These are phyloP conservation scores for Apogon talboti DNA, from an alignment of 2,797 vertebrate genomes.

Conservation along the genomic window DNA sequence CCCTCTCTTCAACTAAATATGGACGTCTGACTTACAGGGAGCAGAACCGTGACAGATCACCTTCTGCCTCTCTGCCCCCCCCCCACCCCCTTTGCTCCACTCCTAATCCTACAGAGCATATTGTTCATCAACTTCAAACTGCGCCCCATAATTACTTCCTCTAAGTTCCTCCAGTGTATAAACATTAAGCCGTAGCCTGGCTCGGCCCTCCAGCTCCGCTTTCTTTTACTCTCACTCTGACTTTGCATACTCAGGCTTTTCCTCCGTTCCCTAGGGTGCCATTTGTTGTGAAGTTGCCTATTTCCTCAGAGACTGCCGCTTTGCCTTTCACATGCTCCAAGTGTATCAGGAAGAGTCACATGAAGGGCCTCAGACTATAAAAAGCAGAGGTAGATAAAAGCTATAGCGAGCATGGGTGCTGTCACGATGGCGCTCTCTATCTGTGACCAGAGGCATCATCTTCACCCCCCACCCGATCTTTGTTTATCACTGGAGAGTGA, in stretches of 20 bases:
- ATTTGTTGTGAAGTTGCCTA: constrained; percentile 57
- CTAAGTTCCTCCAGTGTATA: constrained; percentile 54
- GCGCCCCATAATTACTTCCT: constrained; percentile 75
- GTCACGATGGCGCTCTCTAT: constrained; percentile 83
- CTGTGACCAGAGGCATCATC: constrained; percentile 72
- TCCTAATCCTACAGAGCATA: constrained; percentile 51
- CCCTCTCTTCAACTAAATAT: constrained; percentile 85
- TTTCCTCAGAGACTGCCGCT: constrained; percentile 60
- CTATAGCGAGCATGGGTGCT: constrained; percentile 73
- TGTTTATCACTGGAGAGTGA: constrained; percentile 61
- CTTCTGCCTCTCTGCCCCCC: constrained; percentile 47
- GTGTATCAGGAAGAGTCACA: constrained; percentile 78
- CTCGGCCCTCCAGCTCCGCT: constrained; percentile 32
- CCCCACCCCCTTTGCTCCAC: constrained; percentile 29
- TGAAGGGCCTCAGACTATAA: constrained; percentile 79
- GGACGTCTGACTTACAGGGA: constrained; percentile 82
- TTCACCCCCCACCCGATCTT: constrained; percentile 50
- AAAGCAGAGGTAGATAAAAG: constrained; percentile 82
- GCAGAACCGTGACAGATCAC: constrained; percentile 68
- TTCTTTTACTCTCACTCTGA: constrained; percentile 26
- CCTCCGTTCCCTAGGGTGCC: constrained; percentile 38
- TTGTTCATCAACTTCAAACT: constrained; percentile 63
- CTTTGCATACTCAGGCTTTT: constrained; percentile 56
- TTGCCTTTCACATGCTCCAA: constrained; percentile 80
- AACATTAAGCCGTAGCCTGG: constrained; percentile 50